Evolutionary conservation across 2,113 vertebrate species (phyloP).

Genomic region (Odontophorus gujanensis): DNA sequence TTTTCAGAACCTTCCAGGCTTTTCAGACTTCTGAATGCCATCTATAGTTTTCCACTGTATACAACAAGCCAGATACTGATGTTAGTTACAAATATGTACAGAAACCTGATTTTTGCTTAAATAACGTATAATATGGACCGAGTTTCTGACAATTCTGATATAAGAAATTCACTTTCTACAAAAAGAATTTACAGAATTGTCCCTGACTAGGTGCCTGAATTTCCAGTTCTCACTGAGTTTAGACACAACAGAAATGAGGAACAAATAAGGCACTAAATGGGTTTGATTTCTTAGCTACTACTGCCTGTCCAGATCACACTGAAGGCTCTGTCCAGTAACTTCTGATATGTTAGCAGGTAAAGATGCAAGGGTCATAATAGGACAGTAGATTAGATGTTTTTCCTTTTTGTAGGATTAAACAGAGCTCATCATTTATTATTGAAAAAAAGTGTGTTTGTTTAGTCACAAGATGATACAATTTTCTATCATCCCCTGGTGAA

Average conservation of each 20-base stretch:
- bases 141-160: not conserved
- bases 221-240: not conserved
- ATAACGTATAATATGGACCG: accelerated
- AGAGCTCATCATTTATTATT: accelerated
- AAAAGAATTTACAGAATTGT: not conserved
- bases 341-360: not conserved
- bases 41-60: not conserved
- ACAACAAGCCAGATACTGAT: not conserved
- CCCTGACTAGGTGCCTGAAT: not conserved
- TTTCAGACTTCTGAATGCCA: not conserved
- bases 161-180: not conserved
- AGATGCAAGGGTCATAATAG: not conserved
- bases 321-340: not conserved
- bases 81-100: not conserved
- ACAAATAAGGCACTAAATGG: accelerated
- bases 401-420: not conserved
- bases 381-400: not conserved
- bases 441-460: not conserved
- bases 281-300: not conserved
- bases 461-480: no score
- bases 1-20: not conserved
- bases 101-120: not conserved
- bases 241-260: not conserved
- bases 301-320: not conserved
- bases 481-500: not conserved